Evolutionary conservation across 1,140 invertebrate species (phyloP).

Genomic region (Dermatophagoides farinae): DNA sequence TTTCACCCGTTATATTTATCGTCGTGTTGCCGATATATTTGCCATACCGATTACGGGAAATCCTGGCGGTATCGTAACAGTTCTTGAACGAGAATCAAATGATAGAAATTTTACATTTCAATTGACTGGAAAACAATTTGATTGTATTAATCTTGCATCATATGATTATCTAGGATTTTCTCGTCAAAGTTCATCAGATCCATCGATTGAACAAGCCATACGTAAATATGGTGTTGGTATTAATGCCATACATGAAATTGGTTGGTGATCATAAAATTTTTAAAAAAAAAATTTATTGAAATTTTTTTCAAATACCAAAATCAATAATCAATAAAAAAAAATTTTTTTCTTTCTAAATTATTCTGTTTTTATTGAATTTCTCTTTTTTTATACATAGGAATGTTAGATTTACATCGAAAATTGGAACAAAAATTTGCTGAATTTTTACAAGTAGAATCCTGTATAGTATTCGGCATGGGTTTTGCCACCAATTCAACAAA

Average conservation of each 20-base stretch:
- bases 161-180: conserved; percentile 39
- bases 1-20: conserved; percentile 79
- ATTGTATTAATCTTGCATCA: conserved; percentile 34
- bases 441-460: conserved; percentile 80
- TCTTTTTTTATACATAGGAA: conserved; percentile 15
- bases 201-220: conserved; percentile 24
- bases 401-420: conserved; percentile 47
- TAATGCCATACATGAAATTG: conserved; percentile 27
- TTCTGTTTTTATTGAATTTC: too few relatives aligned
- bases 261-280: conserved; percentile 18
- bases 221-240: conserved; percentile 26
- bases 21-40: conserved; percentile 77
- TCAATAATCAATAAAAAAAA: too few relatives aligned
- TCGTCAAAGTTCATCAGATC: conserved; percentile 27
- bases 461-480: conserved; percentile 54
- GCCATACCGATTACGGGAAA: conserved; percentile 77
- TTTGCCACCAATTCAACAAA: conserved; percentile 32
- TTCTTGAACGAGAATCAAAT: conserved; percentile 59
- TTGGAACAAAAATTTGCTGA: conserved; percentile 62
- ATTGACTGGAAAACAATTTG: conserved; percentile 23
- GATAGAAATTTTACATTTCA: conserved; percentile 62
- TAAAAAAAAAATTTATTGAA: not conserved
- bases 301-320: too few relatives aligned
- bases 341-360: conserved; percentile 41
- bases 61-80: conserved; percentile 57